Percentiles rank a stretch among this genome's conserved stretches.
Conservation (phyloP, 2,888 invertebrate species). For the Platycnemis pennipes region DNA sequence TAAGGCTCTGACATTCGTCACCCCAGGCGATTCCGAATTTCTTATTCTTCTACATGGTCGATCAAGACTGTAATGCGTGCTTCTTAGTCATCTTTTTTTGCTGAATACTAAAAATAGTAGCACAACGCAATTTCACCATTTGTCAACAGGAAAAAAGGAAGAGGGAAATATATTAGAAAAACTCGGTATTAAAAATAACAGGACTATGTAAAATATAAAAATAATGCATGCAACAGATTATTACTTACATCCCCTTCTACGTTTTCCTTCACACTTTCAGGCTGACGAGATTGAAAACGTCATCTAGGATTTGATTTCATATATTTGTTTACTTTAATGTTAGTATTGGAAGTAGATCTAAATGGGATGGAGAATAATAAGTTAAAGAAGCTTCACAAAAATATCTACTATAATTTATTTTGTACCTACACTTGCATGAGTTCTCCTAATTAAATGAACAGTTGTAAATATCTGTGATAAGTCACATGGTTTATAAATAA, state of each 20-base stretch:
- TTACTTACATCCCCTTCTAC: not conserved
- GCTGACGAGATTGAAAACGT: too few species aligned
- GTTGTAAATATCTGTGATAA: too few species aligned
- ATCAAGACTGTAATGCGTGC: slow-evolving; percentile 5
- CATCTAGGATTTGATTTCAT: too few species aligned
- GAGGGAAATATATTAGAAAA: not conserved
- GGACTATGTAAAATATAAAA: not conserved
- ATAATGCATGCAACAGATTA: not conserved
- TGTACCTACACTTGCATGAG: too few species aligned
- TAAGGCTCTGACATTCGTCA: not conserved
- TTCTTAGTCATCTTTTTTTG: not conserved
- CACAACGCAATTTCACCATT: not conserved
- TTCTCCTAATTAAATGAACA: too few species aligned
- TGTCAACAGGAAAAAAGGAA: not conserved
- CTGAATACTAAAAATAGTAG: not conserved
- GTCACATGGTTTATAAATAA: too few species aligned
- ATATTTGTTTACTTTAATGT: too few species aligned
- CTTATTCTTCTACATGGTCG: not conserved
- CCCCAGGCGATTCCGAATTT: not conserved
- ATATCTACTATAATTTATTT: too few species aligned
- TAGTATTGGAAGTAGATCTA: too few species aligned
- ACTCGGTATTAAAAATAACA: not conserved
- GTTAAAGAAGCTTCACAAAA: too few species aligned
- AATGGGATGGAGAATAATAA: too few species aligned
- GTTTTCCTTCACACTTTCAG: too few species aligned